A percentile compares a stretch with the other conserved stretches of the same genome.
These are phyloP conservation scores for Anser brachyrhynchus DNA, from an alignment of 2,113 vertebrate species.

Conservation along the genomic window DNA sequence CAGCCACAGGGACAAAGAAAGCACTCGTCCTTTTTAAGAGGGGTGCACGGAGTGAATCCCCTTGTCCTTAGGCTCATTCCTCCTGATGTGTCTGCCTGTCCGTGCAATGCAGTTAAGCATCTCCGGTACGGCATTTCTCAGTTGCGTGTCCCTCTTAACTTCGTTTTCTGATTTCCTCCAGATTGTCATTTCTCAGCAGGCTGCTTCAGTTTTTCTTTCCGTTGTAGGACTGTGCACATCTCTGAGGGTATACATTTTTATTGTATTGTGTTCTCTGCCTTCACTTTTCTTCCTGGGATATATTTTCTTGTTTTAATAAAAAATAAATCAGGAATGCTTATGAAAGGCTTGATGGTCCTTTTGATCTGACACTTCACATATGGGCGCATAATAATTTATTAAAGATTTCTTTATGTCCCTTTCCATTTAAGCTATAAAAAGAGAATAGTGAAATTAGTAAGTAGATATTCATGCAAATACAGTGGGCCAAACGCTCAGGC, in stretches of 20 bases:
- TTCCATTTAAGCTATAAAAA: conserved; percentile 55
- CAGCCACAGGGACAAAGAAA: not conserved
- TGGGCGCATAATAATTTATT: conserved; percentile 65
- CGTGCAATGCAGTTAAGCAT: not conserved
- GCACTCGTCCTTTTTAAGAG: not conserved
- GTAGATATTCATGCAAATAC: conserved; percentile 50
- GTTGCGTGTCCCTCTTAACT: not conserved
- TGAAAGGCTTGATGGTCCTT: conserved; percentile 36
- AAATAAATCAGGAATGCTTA: conserved; percentile 50
- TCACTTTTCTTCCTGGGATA: not conserved
- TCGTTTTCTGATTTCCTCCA: not conserved
- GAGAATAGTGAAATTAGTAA: conserved; percentile 62
- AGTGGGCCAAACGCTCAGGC: not conserved
- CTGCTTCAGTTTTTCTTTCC: not conserved
- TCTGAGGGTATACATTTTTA: not conserved
- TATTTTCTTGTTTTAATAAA: conserved; percentile 49
- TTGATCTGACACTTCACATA: conserved; percentile 61
- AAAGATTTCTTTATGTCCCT: conserved; percentile 41
- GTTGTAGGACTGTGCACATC: not conserved
- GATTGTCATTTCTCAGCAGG: not conserved
- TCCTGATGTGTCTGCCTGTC: not conserved
- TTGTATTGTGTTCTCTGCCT: not conserved
- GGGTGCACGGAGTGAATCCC: not conserved
- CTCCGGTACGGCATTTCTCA: not conserved
- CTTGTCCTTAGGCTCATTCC: not conserved